A percentile compares a stretch with the other conserved stretches of the same genome.
Conservation (phyloP, 2,113 vertebrate genomes). For the Kobus ellipsiprymnus region DNA sequence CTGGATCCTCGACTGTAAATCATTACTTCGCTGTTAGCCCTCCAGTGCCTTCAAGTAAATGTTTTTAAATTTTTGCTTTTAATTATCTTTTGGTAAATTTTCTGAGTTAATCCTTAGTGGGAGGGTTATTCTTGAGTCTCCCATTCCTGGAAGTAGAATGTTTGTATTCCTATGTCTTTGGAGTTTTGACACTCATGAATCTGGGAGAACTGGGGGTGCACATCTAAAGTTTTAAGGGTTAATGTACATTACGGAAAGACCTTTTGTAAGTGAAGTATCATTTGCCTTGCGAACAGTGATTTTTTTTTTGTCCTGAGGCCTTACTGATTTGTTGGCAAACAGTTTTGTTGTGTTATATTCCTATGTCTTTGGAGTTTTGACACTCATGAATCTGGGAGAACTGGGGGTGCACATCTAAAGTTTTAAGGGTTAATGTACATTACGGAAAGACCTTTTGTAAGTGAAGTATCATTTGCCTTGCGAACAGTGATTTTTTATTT, state of each 20-base stretch:
- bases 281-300: not conserved
- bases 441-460: not conserved
- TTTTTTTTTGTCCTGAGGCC: not conserved
- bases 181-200: conserved; percentile 19
- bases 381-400: conserved; percentile 12
- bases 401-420: not conserved
- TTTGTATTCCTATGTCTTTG: not conserved
- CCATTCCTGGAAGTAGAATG: not conserved
- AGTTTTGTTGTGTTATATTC: conserved; percentile 36
- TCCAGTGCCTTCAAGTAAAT: not conserved
- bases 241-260: not conserved
- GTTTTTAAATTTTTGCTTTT: not conserved
- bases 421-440: not conserved
- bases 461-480: not conserved
- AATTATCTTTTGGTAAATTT: conserved; percentile 7
- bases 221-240: conserved; percentile 25
- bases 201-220: not conserved
- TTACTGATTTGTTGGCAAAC: conserved; percentile 50
- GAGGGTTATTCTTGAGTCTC: not conserved
- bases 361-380: not conserved
- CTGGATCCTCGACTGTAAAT: not conserved
- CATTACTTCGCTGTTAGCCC: not conserved
- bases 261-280: not conserved
- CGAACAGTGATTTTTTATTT: not conserved
- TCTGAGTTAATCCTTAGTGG: not conserved